phyloP scores from a whole-genome alignment of 2,888 invertebrate species.

The Aricia artaxerxes region DNA sequence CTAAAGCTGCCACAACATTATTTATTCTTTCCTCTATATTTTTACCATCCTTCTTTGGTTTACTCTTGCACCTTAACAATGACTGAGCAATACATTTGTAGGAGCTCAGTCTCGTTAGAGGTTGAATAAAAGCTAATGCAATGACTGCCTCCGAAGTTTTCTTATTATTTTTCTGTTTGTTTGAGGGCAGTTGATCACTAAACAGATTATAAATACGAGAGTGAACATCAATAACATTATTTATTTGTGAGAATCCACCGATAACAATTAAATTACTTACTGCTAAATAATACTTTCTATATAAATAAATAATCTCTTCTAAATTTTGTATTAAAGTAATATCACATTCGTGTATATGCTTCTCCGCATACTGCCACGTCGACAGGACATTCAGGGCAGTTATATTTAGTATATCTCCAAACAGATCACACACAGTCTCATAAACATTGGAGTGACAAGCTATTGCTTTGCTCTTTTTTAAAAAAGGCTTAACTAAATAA shows the following conservation, averaged over 20 bases:
- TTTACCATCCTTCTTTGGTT: slow-evolving; percentile 61
- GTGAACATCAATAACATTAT: slow-evolving; percentile 82
- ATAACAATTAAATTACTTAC: slow-evolving; percentile 87
- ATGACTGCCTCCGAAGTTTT: slow-evolving; percentile 81
- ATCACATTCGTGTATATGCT: slow-evolving; percentile 83
- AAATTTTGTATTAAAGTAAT: slow-evolving; percentile 84
- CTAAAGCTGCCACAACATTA: slow-evolving; percentile 82
- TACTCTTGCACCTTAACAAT: slow-evolving; percentile 72
- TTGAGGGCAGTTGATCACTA: slow-evolving; percentile 77
- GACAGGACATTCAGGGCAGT: slow-evolving; percentile 85
- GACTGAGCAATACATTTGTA: slow-evolving; percentile 83
- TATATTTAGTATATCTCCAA: slow-evolving; percentile 84
- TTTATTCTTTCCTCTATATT: slow-evolving; percentile 77
- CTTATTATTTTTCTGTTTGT: slow-evolving; percentile 77
- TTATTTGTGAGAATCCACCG: slow-evolving; percentile 85
- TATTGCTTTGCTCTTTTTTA: slow-evolving; percentile 81
- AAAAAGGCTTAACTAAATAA: slow-evolving; percentile 82
- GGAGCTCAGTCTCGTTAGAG: slow-evolving; percentile 81
- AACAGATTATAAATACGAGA: slow-evolving; percentile 79
- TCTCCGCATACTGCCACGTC: slow-evolving; percentile 85
- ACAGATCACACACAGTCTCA: slow-evolving; percentile 84
- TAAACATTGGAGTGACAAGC: slow-evolving; percentile 81
- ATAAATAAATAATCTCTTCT: slow-evolving; percentile 86
- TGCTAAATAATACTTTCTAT: slow-evolving; percentile 85
- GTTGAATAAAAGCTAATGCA: slow-evolving; percentile 81